Conservation (phyloP, 2,113 vertebrate species). For the Platichthys stellatus region DNA sequence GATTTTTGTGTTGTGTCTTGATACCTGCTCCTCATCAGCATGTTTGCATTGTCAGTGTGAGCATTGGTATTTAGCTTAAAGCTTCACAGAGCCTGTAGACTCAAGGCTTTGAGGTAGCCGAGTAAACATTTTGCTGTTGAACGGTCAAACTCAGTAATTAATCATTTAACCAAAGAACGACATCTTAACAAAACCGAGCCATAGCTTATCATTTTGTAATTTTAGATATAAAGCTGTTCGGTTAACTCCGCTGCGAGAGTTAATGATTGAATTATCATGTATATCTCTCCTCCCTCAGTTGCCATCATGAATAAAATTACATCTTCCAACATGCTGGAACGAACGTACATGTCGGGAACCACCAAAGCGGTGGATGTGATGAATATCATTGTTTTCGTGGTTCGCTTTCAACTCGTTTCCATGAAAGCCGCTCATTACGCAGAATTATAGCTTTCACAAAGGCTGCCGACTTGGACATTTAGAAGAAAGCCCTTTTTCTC, state of each 20-base stretch:
- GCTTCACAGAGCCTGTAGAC: too few species aligned
- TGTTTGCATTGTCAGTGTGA: not conserved
- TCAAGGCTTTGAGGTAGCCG: not conserved
- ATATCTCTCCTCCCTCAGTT: slow-evolving; percentile 21
- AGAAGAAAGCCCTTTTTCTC: slow-evolving; percentile 63
- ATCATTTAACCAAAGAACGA: slow-evolving; percentile 10
- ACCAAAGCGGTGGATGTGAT: slow-evolving; percentile 42
- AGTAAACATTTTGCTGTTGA: too few species aligned
- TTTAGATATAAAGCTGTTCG: slow-evolving; percentile 26
- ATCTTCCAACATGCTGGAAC: slow-evolving; percentile 35
- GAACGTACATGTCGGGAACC: slow-evolving; percentile 47
- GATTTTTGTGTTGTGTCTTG: not conserved
- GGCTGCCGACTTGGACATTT: slow-evolving; percentile 61
- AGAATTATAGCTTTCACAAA: slow-evolving; percentile 67
- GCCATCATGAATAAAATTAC: slow-evolving; percentile 53
- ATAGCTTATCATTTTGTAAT: slow-evolving; percentile 12
- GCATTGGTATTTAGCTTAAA: not conserved
- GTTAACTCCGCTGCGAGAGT: slow-evolving; percentile 19
- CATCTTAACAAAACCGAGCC: slow-evolving; percentile 15
- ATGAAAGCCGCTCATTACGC: slow-evolving; percentile 62
- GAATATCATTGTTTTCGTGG: slow-evolving; percentile 62
- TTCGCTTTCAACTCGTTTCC: slow-evolving; percentile 54
- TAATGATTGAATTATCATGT: slow-evolving; percentile 42
- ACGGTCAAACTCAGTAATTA: not conserved
- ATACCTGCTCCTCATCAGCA: not conserved